A percentile compares a stretch with the other conserved stretches of the same genome.
phyloP scores from a whole-genome alignment of 2,113 vertebrate species.

The Xenopus tropicalis region DNA sequence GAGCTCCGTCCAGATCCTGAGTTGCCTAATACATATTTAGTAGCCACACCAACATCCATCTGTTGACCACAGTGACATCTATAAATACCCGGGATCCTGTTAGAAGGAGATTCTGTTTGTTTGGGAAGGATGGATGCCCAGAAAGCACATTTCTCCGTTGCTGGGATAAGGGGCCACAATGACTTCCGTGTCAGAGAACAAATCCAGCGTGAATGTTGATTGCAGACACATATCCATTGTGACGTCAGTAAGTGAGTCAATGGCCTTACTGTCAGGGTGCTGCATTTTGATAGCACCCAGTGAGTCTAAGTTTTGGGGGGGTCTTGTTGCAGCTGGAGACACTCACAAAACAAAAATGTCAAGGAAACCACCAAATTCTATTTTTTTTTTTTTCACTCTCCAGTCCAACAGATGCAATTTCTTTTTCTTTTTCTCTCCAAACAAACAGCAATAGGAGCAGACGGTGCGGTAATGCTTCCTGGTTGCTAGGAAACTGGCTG shows the following conservation, averaged over 20 bases:
- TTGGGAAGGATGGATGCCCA: neutral
- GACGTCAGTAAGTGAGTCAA: conserved; percentile 63
- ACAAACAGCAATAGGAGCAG: conserved; percentile 50
- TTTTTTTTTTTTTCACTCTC: conserved; percentile 24
- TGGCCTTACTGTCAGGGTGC: conserved; percentile 41
- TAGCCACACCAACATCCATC: conserved; percentile 14
- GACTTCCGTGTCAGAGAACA: conserved; percentile 49
- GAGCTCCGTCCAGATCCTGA: neutral
- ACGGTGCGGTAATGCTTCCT: conserved; percentile 41
- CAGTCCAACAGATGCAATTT: conserved; percentile 47
- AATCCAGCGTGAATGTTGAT: conserved; percentile 42
- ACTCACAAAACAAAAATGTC: conserved; percentile 48
- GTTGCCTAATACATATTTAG: conserved; percentile 26
- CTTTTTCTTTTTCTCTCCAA: conserved; percentile 28
- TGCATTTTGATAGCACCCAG: neutral
- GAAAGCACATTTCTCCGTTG: conserved; percentile 43
- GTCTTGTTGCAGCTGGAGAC: conserved; percentile 53
- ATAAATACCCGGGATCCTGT: conserved; percentile 17
- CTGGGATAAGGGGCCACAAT: conserved; percentile 50
- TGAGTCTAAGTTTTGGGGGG: too few relatives aligned
- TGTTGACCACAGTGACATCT: conserved; percentile 1
- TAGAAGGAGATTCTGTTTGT: conserved; percentile 4
- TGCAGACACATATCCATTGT: conserved; percentile 57
- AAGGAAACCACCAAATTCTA: conserved; percentile 45
- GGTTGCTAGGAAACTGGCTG: conserved; percentile 56